Base-by-base conservation (phyloP, 2,113 vertebrate genomes). In the Bos indicus region DNA sequence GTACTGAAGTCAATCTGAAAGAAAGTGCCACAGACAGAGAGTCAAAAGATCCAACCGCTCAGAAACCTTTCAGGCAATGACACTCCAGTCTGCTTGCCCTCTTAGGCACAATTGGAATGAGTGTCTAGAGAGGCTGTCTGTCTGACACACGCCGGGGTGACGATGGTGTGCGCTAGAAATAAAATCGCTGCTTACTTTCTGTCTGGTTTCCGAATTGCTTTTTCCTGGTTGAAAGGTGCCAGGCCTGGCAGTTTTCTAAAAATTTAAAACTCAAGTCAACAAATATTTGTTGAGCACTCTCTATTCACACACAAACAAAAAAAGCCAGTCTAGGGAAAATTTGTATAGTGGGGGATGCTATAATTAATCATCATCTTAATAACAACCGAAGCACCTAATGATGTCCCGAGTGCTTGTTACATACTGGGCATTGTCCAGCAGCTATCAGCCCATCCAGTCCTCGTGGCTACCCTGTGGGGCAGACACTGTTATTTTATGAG, bases 181-280 rank as follows among this genome's bases (percentile, higher is more conserved):
- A 97, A 98, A 98, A 89, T 13, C 3, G 62, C 95, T 97, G 98
- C 98, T 98, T 97, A 91, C 98, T 95, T 96, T 97, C 98, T 95
- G 97, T 98, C 98, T 98, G 98, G 97, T 98, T 97, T 89, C 98
- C 78, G 93, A 87, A 97, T 86, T 85, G 95, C 96, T 97, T 97
- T 97, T 97, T 97, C 96, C 97, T 94, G 95, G 93, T 97, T 59
- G 57, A 59, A 83, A 83, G 78, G 97, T 96, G 97, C 96, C 97
- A 97, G 71, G 94, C 94, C 96, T 97, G 96, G 96, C 97, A 94
- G 94, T 89, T 80, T 85, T 71, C 81, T 88, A 46, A 78, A 78
- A 64, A 87, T 85, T 64, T 94, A 52, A 92, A 94, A 97, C 93
- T 97, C 92, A 87, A 92, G 95, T 97, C 96, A 96, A 96, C 98